Evolutionary conservation across 2,113 vertebrate genomes (phyloP).

Genomic region (Cnemophilus loriae): DNA sequence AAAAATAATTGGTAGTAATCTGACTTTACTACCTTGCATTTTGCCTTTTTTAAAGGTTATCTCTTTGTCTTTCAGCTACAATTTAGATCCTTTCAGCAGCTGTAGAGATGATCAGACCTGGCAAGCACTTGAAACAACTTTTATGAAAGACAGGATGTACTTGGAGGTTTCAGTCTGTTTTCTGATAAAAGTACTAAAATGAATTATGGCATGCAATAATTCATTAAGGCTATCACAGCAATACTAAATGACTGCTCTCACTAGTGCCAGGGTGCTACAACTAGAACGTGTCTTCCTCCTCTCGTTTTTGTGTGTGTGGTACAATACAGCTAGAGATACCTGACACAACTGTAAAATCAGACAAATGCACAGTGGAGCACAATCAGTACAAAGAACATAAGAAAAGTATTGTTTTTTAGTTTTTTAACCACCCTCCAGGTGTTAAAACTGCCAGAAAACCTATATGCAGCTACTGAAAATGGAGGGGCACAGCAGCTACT

Average conservation of each 20-base stretch:
- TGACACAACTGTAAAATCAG: not conserved
- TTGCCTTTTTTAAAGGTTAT: not conserved
- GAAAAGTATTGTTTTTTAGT: not conserved
- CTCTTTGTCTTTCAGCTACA: conserved; percentile 65
- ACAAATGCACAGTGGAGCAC: not conserved
- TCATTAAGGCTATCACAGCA: not conserved
- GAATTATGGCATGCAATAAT: not conserved
- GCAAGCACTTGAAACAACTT: conserved; percentile 76
- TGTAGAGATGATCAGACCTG: conserved; percentile 74
- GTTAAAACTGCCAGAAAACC: conserved; percentile 69
- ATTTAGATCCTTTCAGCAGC: conserved; percentile 73
- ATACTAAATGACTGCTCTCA: not conserved
- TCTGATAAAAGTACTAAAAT: not conserved
- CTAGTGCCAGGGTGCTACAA: not conserved
- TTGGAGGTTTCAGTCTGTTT: not conserved
- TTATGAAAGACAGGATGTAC: conserved; percentile 75
- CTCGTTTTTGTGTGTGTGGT: not conserved
- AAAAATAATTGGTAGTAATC: not conserved
- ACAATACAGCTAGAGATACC: not conserved
- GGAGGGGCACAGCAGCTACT: conserved; percentile 78
- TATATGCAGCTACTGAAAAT: conserved; percentile 73
- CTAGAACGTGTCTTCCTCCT: not conserved
- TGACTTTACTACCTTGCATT: not conserved
- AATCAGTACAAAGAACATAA: not conserved
- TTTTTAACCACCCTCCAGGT: conserved; percentile 52